Percentiles rank a stretch among this genome's conserved stretches.
phyloP scores from a whole-genome alignment of 2,888 invertebrate genomes.

The Coremacera marginata region DNA sequence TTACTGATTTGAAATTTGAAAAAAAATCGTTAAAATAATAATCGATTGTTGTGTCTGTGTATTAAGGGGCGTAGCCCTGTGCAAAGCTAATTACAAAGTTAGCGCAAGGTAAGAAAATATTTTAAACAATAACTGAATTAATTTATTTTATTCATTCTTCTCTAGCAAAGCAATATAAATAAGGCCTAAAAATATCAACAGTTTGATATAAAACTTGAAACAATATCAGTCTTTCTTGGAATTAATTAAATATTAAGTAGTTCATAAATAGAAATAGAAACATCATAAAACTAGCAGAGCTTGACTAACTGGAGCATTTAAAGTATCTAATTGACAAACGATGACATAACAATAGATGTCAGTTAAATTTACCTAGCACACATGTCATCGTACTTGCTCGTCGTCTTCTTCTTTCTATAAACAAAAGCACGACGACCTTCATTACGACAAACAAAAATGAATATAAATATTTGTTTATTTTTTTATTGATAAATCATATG shows the following conservation, averaged over 20 bases:
- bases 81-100: neutral
- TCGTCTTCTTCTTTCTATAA: constrained; percentile 2
- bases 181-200: no score
- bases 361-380: no score
- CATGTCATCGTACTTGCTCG: constrained; percentile 47
- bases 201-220: no score
- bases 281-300: neutral
- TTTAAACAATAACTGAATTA: neutral
- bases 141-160: no score
- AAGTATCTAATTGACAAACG: neutral
- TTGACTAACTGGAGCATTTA: neutral
- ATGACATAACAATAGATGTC: no score
- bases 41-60: neutral
- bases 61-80: neutral
- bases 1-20: neutral
- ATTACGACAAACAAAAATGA: neutral
- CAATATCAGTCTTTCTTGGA: no score
- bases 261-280: neutral
- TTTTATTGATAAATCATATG: constrained; percentile 35
- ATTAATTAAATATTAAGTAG: neutral
- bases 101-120: neutral
- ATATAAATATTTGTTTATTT: constrained; percentile 32
- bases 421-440: constrained; percentile 32
- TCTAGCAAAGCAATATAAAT: no score
- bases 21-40: neutral